Conservation (phyloP, 2,888 invertebrate genomes). For the Phyllotreta striolata region DNA sequence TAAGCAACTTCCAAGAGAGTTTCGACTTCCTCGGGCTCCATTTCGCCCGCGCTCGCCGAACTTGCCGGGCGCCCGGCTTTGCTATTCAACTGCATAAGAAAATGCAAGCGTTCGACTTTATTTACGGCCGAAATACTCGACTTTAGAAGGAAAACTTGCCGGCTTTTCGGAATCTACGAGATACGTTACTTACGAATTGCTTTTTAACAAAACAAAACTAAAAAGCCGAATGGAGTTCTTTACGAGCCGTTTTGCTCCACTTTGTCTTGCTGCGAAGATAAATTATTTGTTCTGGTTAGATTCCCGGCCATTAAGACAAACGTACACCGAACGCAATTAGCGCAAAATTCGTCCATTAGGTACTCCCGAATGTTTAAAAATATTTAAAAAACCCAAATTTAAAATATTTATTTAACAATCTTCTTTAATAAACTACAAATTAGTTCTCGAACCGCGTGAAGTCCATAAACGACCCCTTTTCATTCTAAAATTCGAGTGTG, state of each 20-base stretch:
- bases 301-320: too few relatives aligned
- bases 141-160: conserved; percentile 51
- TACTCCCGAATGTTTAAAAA: too few relatives aligned
- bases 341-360: too few relatives aligned
- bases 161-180: conserved; percentile 50
- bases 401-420: too few relatives aligned
- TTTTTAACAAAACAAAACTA: conserved; percentile 45
- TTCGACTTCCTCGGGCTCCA: conserved; percentile 23
- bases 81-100: conserved; percentile 52
- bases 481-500: conserved; percentile 17
- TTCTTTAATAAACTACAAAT: too few relatives aligned
- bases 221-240: conserved; percentile 32
- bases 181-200: conserved; percentile 55
- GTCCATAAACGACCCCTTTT: conserved; percentile 15
- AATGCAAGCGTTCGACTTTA: conserved; percentile 54
- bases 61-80: conserved; percentile 38
- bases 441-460: background rate
- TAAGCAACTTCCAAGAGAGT: conserved; percentile 23
- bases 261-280: too few relatives aligned
- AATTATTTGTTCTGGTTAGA: too few relatives aligned
- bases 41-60: conserved; percentile 25
- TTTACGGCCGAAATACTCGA: conserved; percentile 55
- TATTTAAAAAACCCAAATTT: too few relatives aligned
- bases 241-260: conserved; percentile 21
- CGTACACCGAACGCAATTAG: too few relatives aligned